Evolutionary conservation across 2,113 vertebrate species (phyloP).

Genomic region (Pangasianodon hypophthalmus): DNA sequence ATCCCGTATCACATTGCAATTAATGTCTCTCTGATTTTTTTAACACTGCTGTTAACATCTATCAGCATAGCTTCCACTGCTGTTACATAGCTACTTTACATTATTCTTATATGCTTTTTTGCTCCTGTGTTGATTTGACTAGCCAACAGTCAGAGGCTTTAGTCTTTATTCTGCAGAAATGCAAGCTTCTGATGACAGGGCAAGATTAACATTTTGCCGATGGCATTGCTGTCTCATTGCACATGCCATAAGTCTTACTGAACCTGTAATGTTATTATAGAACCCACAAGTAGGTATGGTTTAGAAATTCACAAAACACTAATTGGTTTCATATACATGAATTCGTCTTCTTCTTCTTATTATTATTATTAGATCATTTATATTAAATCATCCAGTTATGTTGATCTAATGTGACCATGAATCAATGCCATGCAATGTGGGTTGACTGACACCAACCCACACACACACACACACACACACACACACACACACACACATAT

Average conservation of each 20-base stretch:
- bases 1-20: neutral
- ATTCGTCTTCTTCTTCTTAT: neutral
- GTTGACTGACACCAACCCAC: no score
- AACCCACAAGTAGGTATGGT: neutral
- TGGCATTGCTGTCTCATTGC: neutral
- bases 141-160: neutral
- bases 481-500: no score
- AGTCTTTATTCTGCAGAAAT: neutral
- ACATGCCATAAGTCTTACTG: neutral
- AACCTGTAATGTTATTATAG: neutral
- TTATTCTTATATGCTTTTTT: neutral
- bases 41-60: neutral
- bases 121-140: neutral
- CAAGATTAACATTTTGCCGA: conserved; percentile 7
- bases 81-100: neutral
- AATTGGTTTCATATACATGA: neutral
- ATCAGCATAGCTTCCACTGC: neutral
- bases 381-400: neutral
- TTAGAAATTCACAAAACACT: neutral
- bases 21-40: neutral
- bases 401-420: neutral
- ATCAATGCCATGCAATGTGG: neutral
- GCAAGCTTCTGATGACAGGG: neutral
- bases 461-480: no score
- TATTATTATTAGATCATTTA: neutral